Base-by-base conservation (phyloP, 35 echinoderm and acorn worm genomes). In the Hemicentrotus pulcherrimus region DNA sequence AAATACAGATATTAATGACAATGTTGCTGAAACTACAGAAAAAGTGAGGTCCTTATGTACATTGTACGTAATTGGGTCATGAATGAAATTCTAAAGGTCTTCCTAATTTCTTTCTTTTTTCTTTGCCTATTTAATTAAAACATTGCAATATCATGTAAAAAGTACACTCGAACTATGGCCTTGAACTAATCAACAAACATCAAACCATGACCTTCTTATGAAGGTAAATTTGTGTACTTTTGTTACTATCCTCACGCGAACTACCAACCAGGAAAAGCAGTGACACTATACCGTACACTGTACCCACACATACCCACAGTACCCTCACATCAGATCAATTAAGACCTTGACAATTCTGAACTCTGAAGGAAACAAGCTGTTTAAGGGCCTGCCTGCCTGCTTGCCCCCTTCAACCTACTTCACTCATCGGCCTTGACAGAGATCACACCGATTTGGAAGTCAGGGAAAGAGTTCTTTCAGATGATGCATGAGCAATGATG, bases 361-460 rank as follows among this genome's bases (percentile, higher is more conserved):
- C 65, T 78, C 24, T 6, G 65, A 24, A 78, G 65, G 65, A 78
- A 78, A n/a, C 7, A 28, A 28, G 65, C 7, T 78, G 65, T 78
- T 78, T 78, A 78, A 78, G 19, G 65, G 6, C 28, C 19, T 78
- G 4, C 35, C 52, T 59, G 52, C 65, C 65, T 78, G 65, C 18
- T n/a, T 78, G 65, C 65, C 65, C 65, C 28, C 65, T 78, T 78
- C 24, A 78, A 78, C 65, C 65, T 78, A 78, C 65, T 78, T 78
- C 19, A 78, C 65, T 78, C 65, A 78, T 78, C 8, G 22, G 65
- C 22, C 24, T 22, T 70, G 61, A 70, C 65, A n/a, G 5, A 78
- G 19, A 78, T 78, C 65, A 78, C 65, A 78, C 22, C 19, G 4
- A 78, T 78, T 78, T 78, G 28, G 0, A 78, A 28, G 4, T 78